Percentiles rank a stretch among this genome's conserved stretches.
These are phyloP conservation scores for Drosophila falleni DNA, from an alignment of 2,888 invertebrate genomes.

Conservation along the genomic window DNA sequence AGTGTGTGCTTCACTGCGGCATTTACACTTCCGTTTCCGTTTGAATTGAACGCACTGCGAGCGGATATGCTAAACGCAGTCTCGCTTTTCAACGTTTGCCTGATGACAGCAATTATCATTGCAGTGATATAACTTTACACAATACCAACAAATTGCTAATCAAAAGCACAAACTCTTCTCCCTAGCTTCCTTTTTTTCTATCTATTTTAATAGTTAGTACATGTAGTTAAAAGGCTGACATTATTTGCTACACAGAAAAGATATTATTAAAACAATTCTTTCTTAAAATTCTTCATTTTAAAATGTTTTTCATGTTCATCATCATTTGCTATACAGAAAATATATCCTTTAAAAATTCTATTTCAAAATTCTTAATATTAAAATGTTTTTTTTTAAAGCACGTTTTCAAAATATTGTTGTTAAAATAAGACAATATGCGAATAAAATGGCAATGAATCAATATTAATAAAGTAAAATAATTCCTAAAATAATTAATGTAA, in stretches of 20 bases:
- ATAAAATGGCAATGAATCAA: too few relatives aligned
- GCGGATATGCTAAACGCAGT: constrained; percentile 76
- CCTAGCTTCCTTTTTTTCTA: not conserved
- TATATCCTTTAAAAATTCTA: too few relatives aligned
- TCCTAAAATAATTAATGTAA: too few relatives aligned
- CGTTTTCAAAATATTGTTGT: too few relatives aligned
- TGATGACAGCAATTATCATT: constrained; percentile 78
- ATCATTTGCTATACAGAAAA: constrained; percentile 21
- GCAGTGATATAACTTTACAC: constrained; percentile 70
- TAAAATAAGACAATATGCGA: too few relatives aligned
- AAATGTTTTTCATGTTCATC: too few relatives aligned
- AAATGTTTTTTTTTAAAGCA: too few relatives aligned
- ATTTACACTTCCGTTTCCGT: constrained; percentile 80
- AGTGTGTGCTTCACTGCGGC: constrained; percentile 58
- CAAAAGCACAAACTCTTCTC: constrained; percentile 47
- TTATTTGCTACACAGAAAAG: constrained; percentile 14
- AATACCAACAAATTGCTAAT: constrained; percentile 66
- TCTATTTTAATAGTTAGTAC: constrained; percentile 1
- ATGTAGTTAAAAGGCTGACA: constrained; percentile 40
- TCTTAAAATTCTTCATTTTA: too few relatives aligned
- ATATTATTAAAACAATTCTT: too few relatives aligned
- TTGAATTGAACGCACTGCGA: constrained; percentile 43
- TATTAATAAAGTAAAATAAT: too few relatives aligned
- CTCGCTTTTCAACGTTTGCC: constrained; percentile 72
- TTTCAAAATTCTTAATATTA: too few relatives aligned